Evolutionary conservation across 2,113 vertebrate species (phyloP).

Genomic region (Ploceus nigricollis): DNA sequence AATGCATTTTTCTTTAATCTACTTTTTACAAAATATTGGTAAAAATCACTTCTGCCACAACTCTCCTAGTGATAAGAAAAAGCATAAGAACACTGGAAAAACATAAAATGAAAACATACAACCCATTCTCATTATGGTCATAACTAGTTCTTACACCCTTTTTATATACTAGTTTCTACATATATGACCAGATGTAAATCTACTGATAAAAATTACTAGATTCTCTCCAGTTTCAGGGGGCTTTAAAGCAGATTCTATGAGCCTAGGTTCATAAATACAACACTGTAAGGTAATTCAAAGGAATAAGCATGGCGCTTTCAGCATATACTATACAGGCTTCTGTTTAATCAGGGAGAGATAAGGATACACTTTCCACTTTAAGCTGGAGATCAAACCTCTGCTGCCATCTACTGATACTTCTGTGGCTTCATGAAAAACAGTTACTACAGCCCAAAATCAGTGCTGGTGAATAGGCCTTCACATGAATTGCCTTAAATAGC

Average conservation of each 20-base stretch:
- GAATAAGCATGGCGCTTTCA: neutral
- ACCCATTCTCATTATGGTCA: neutral
- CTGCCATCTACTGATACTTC: constrained; percentile 46
- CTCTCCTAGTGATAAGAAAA: neutral
- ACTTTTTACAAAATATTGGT: neutral
- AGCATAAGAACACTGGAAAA: neutral
- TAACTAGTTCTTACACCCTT: neutral
- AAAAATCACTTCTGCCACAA: neutral
- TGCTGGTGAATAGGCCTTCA: neutral
- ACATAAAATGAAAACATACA: neutral
- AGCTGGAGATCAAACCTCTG: neutral
- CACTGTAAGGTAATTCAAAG: neutral
- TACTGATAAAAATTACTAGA: neutral
- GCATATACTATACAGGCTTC: neutral
- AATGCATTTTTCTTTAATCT: neutral
- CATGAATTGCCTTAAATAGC: neutral
- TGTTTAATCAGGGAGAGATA: neutral
- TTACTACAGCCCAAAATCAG: neutral
- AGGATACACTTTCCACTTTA: neutral
- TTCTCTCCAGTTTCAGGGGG: neutral
- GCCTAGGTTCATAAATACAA: neutral
- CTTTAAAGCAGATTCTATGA: neutral
- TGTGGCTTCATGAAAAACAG: neutral
- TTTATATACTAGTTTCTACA: neutral
- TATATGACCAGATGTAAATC: neutral